Conservation (phyloP, 2,888 invertebrate genomes). For the Callinectes sapidus region DNA sequence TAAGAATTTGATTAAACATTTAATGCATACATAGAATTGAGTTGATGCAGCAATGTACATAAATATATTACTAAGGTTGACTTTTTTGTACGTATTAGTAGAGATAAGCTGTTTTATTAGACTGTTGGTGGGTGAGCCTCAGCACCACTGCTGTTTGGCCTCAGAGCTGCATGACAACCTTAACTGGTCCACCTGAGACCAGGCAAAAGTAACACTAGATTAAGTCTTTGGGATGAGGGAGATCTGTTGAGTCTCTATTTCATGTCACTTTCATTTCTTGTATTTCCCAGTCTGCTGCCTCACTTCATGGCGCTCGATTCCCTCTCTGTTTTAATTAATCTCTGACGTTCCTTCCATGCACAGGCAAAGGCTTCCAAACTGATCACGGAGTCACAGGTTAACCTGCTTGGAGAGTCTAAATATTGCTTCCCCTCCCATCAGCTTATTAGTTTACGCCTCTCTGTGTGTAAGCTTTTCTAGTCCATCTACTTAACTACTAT, state of each 20-base stretch:
- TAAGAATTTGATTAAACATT: background rate
- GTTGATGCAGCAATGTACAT: background rate
- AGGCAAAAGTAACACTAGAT: background rate
- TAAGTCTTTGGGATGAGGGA: background rate
- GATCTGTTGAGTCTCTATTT: background rate
- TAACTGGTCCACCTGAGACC: background rate
- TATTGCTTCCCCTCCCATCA: slow-evolving; percentile 9
- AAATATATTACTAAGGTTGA: background rate
- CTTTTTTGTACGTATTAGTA: background rate
- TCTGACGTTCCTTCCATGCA: slow-evolving; percentile 60
- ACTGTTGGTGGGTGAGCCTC: background rate
- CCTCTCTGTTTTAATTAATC: slow-evolving; percentile 39
- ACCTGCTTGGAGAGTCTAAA: slow-evolving; percentile 28
- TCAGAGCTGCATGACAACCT: slow-evolving; percentile 5
- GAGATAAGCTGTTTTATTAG: background rate
- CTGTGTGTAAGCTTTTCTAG: slow-evolving; percentile 13
- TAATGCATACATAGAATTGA: background rate
- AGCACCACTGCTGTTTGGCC: background rate
- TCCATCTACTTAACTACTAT: background rate
- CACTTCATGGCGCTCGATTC: slow-evolving; percentile 4
- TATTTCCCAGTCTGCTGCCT: background rate
- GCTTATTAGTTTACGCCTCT: slow-evolving; percentile 22
- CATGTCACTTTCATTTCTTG: background rate
- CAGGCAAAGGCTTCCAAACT: slow-evolving; percentile 61
- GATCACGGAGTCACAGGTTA: slow-evolving; percentile 67